Conservation (phyloP, 1,140 invertebrate species). For the Neocloeon triangulifer region DNA sequence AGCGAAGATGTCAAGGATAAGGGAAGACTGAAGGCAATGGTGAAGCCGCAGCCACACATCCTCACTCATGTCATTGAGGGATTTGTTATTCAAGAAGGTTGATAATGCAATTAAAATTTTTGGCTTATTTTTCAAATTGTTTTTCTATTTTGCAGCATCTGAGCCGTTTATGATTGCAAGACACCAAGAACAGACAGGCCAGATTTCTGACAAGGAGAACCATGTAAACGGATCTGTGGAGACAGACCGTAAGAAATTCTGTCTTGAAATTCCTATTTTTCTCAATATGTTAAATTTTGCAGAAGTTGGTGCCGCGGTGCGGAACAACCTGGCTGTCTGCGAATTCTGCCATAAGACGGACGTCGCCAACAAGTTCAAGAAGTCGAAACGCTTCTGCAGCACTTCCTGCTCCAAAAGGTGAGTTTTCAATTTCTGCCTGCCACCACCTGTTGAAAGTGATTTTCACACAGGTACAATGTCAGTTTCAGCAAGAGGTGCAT, state of each 20-base stretch:
- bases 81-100: constrained; percentile 84
- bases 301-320: constrained; percentile 20
- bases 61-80: constrained; percentile 92
- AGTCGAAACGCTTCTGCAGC: constrained; percentile 56
- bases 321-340: constrained; percentile 40
- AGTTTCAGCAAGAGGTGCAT: constrained; percentile 19
- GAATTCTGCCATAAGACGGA: constrained; percentile 57
- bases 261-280: too few relatives aligned
- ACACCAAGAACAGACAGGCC: too few relatives aligned
- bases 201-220: too few relatives aligned
- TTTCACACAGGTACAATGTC: constrained; percentile 22
- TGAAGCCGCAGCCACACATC: constrained; percentile 89
- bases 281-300: too few relatives aligned
- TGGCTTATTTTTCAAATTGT: too few relatives aligned
- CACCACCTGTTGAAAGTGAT: too few relatives aligned
- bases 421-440: too few relatives aligned
- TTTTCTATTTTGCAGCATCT: constrained; percentile 22
- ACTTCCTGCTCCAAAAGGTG: constrained; percentile 44
- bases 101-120: too few relatives aligned
- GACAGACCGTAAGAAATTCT: too few relatives aligned
- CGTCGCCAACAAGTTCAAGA: constrained; percentile 43
- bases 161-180: constrained; percentile 83
- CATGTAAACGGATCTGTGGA: constrained; percentile 21
- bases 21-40: constrained; percentile 65
- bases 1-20: constrained; percentile 13